Evolutionary conservation across 2,113 vertebrate genomes (phyloP).

Genomic region (Protobothrops flavoviridis): DNA sequence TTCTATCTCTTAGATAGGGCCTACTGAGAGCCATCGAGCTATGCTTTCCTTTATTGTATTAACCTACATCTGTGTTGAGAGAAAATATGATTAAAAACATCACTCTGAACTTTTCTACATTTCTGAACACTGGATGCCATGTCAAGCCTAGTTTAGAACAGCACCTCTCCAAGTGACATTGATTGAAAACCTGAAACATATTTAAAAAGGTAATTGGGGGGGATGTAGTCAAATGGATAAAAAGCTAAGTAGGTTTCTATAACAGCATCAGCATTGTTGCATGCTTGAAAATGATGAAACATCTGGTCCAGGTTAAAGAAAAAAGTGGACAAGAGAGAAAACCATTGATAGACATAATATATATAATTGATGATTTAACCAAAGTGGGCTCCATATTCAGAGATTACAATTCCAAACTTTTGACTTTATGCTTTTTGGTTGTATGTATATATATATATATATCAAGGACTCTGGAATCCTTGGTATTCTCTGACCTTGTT

Average conservation of each 20-base stretch:
- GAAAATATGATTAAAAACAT: slow-evolving; percentile 47
- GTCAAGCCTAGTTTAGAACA: slow-evolving; percentile 40
- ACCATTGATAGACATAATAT: slow-evolving; percentile 32
- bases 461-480: not conserved
- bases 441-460: no score
- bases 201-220: slow-evolving; percentile 15
- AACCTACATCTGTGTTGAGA: slow-evolving; percentile 44
- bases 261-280: slow-evolving; percentile 27
- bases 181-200: slow-evolving; percentile 34
- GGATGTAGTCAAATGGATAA: slow-evolving; percentile 44
- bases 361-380: not conserved
- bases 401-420: slow-evolving; percentile 10
- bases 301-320: slow-evolving; percentile 47
- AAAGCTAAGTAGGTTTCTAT: slow-evolving; percentile 17
- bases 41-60: not conserved
- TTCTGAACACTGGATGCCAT: slow-evolving; percentile 31
- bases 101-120: slow-evolving; percentile 54
- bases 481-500: not conserved
- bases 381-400: not conserved
- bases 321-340: slow-evolving; percentile 44
- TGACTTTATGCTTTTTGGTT: not conserved
- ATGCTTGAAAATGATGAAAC: slow-evolving; percentile 28
- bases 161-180: slow-evolving; percentile 39
- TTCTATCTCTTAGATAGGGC: not conserved
- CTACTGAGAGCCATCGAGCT: not conserved